Conservation (phyloP, 2,888 invertebrate species). For the Aquatica leii region DNA sequence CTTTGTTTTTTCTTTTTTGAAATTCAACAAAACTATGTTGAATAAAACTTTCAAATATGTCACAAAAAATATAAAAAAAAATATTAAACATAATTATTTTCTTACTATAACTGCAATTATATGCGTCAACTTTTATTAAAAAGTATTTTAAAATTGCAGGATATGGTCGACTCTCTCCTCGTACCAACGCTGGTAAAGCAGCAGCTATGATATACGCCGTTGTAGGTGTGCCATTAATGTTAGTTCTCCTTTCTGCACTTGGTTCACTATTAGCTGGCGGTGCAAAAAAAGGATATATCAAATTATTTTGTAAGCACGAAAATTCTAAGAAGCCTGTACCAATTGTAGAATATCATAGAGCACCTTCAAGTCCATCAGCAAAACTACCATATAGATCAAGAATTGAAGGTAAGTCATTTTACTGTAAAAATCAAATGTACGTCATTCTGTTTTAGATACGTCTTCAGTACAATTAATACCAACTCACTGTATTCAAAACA, state of each 20-base stretch:
- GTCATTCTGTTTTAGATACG: slow-evolving; percentile 44
- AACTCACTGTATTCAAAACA: slow-evolving; percentile 50
- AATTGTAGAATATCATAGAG: slow-evolving; percentile 64
- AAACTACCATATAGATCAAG: slow-evolving; percentile 60
- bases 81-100: too few species aligned
- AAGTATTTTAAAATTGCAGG: slow-evolving; percentile 69
- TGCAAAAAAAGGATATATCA: slow-evolving; percentile 73
- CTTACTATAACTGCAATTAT: too few species aligned
- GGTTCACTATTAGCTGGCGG: slow-evolving; percentile 82
- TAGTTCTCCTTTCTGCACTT: slow-evolving; percentile 85
- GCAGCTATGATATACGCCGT: slow-evolving; percentile 88
- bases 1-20: too few species aligned
- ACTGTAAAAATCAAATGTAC: neutral
- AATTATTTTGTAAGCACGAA: slow-evolving; percentile 58
- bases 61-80: too few species aligned
- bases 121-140: too few species aligned
- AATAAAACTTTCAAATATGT: too few species aligned
- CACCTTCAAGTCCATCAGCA: slow-evolving; percentile 63
- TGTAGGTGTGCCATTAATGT: slow-evolving; percentile 86
- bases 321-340: slow-evolving; percentile 41
- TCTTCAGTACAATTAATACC: slow-evolving; percentile 54
- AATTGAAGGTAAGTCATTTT: slow-evolving; percentile 47
- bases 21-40: too few species aligned
- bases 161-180: slow-evolving; percentile 86
- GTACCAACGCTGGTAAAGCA: slow-evolving; percentile 82